phyloP scores from a whole-genome alignment of 1,140 invertebrate species.

The Matsumurasca onukii region DNA sequence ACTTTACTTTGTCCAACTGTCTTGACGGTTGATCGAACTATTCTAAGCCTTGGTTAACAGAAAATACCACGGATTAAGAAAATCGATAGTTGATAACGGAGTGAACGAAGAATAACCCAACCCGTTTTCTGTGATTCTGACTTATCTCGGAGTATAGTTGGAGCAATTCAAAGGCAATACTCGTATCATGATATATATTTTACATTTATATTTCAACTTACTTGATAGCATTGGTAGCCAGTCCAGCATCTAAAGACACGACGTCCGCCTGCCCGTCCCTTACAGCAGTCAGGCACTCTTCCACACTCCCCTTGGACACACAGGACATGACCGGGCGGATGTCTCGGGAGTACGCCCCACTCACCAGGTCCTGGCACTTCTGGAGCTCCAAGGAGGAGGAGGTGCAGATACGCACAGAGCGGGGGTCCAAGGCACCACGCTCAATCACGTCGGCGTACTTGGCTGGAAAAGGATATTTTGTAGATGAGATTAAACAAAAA shows the following conservation, averaged over 20 bases:
- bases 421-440: constrained; percentile 60
- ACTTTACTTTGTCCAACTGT: too few species aligned
- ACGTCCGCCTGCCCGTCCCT: constrained; percentile 60
- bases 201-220: too few species aligned
- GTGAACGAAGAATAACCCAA: too few species aligned
- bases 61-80: too few species aligned
- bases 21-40: too few species aligned
- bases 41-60: too few species aligned
- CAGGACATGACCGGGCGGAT: constrained; percentile 71
- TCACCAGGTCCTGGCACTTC: constrained; percentile 66
- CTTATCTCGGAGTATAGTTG: too few species aligned
- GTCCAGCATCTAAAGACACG: constrained; percentile 60
- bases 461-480: constrained; percentile 49
- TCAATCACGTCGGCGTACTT: constrained; percentile 81
- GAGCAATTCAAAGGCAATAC: too few species aligned
- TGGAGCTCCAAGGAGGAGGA: constrained; percentile 57
- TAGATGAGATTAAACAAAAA: too few species aligned
- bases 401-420: constrained; percentile 61
- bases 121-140: too few species aligned
- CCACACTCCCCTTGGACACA: constrained; percentile 52
- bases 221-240: constrained; percentile 56
- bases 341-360: constrained; percentile 68
- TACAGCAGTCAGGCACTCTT: constrained; percentile 68
- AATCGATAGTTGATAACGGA: too few species aligned
- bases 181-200: too few species aligned